Evolutionary conservation across 2,797 vertebrate species (phyloP), one percentile per base, ranked within the genome.

Genomic region (Myotis daubentonii): DNA sequence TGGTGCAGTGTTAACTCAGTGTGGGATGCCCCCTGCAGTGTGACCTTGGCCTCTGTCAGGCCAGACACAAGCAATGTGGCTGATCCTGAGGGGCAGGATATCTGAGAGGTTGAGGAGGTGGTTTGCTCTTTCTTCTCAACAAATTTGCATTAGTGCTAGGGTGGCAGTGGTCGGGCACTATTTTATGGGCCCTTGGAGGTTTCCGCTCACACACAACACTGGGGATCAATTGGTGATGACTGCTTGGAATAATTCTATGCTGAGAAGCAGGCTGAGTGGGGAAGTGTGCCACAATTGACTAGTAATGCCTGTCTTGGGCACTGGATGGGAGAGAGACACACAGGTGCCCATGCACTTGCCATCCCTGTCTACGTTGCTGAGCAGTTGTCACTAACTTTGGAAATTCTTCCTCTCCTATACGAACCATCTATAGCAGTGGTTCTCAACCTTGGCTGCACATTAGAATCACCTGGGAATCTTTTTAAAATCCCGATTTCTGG

Each of bases 281-380:
- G 36, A 57, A 13, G 33, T 10, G 0, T 16, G 28, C 5, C 7
- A 0, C 0, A 20, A 75, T 28, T 6, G 57, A 65, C 22, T n/a
- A 28, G n/a, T 30, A 68, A 78, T 33, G 41, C 51, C 53, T 41
- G 33, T 8, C 47, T 1, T 2, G 4, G 87, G 55, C 13, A 16
- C 33, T 19, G 36, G 71, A 12, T 47, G 47, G 44, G 38, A 17
- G 30, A 36, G 8, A 30, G 55, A 41, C 20, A 36, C 30, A 25
- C 11, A 36, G 28, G 33, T 8, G 49, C 74, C 74, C 66, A 23
- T 1, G 3, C 6, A 15, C 33, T 51, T 28, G 49, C 0, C 6
- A n/a, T 13, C 30, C 16, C 49, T 70, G 57, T 12, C 41, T 33
- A 25, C 1, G 3, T 10, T 38, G 7, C 53, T 72, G 47, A 75